phyloP scores from a whole-genome alignment of 2,113 vertebrate genomes.

The Hirundichthys speculiger region DNA sequence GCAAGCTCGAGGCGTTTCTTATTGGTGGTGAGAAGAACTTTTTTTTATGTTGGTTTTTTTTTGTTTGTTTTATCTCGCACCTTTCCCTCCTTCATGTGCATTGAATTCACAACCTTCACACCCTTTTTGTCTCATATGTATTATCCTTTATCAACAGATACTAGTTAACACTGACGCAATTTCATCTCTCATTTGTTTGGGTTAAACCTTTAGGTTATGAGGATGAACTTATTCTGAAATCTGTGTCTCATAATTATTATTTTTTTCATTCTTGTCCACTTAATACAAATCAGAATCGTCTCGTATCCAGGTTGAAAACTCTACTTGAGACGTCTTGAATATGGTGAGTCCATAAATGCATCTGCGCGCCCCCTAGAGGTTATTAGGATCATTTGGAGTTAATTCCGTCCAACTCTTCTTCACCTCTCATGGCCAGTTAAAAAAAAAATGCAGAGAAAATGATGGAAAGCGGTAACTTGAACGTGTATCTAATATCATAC shows the following conservation, averaged over 20 bases:
- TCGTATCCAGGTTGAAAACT: too few species aligned
- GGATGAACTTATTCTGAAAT: background rate
- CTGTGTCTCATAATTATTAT: background rate
- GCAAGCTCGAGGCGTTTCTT: conserved; percentile 27
- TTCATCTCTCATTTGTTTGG: background rate
- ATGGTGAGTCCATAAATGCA: too few species aligned
- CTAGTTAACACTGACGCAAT: background rate
- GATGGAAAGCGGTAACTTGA: too few species aligned
- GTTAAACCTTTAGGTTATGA: background rate
- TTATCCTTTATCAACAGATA: background rate
- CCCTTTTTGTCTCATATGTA: background rate
- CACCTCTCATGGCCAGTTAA: too few species aligned
- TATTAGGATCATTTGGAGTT: too few species aligned
- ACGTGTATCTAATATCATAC: too few species aligned
- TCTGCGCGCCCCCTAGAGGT: too few species aligned
- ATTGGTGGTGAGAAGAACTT: background rate
- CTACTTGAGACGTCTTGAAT: too few species aligned
- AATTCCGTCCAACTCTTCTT: too few species aligned
- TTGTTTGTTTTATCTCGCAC: background rate
- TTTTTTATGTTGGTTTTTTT: background rate
- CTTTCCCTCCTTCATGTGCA: background rate
- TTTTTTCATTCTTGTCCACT: too few species aligned
- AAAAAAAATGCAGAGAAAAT: too few species aligned
- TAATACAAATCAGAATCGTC: too few species aligned
- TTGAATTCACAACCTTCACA: background rate